Conservation (phyloP, 2,888 invertebrate genomes). For the Branchipolynoe longqiensis region DNA sequence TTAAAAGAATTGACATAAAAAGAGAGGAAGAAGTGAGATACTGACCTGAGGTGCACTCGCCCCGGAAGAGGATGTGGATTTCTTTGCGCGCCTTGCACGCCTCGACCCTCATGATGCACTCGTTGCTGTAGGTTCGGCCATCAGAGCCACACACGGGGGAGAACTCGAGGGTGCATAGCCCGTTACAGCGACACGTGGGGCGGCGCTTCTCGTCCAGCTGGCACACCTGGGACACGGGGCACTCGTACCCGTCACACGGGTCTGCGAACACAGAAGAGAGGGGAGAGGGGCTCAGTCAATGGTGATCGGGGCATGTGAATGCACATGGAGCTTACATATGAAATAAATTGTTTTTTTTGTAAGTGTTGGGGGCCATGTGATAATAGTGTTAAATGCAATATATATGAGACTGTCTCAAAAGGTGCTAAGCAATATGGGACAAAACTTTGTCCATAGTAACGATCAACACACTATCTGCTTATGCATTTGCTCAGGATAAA, state of each 20-base stretch:
- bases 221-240: slow-evolving; percentile 90
- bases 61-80: slow-evolving; percentile 88
- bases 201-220: slow-evolving; percentile 90
- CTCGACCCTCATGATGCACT: slow-evolving; percentile 94
- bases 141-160: slow-evolving; percentile 96
- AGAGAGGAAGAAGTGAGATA: background rate
- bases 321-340: too few species aligned
- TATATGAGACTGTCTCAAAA: too few species aligned
- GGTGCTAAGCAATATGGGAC: too few species aligned
- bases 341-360: too few species aligned
- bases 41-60: slow-evolving; percentile 88
- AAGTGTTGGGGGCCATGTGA: too few species aligned
- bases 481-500: too few species aligned
- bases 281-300: background rate
- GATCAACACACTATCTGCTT: too few species aligned
- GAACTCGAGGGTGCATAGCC: slow-evolving; percentile 82
- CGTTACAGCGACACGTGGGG: slow-evolving; percentile 91
- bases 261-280: slow-evolving; percentile 85
- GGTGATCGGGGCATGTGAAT: too few species aligned
- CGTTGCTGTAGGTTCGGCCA: slow-evolving; percentile 94
- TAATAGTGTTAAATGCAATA: too few species aligned
- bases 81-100: slow-evolving; percentile 89
- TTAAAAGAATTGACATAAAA: background rate
- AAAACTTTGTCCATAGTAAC: too few species aligned
- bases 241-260: slow-evolving; percentile 91